Conservation (phyloP, 2,888 invertebrate species). For the Drepana falcataria region DNA sequence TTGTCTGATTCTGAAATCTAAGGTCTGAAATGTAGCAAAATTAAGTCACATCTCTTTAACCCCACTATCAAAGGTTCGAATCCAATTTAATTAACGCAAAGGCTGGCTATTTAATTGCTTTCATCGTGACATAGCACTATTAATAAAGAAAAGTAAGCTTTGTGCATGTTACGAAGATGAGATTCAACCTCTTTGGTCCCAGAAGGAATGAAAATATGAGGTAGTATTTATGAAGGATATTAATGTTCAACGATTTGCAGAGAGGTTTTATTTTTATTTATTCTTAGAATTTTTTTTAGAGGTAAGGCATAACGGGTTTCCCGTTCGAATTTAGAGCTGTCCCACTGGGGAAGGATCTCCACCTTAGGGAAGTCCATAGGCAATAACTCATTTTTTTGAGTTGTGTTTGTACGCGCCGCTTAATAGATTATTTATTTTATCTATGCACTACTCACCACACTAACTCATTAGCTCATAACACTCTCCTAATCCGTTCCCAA, state of each 20-base stretch:
- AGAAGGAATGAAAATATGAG: neutral
- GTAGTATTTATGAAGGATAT: neutral
- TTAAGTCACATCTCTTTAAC: neutral
- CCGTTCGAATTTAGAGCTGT: too few relatives aligned
- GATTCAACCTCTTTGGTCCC: neutral
- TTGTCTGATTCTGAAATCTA: too few relatives aligned
- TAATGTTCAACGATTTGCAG: neutral
- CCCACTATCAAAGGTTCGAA: neutral
- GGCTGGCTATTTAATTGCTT: neutral
- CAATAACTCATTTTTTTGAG: too few relatives aligned
- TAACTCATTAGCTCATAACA: too few relatives aligned
- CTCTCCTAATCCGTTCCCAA: too few relatives aligned
- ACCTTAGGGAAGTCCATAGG: too few relatives aligned
- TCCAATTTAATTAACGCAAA: neutral
- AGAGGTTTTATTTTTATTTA: neutral
- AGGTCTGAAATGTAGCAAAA: neutral
- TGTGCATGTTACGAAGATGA: neutral
- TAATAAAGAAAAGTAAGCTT: neutral
- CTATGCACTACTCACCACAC: too few relatives aligned
- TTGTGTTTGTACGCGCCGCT: too few relatives aligned
- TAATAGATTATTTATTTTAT: too few relatives aligned
- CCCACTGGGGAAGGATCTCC: too few relatives aligned
- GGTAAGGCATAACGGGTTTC: too few relatives aligned
- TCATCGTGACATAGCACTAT: neutral
- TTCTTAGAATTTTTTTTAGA: too few relatives aligned